phyloP scores from a whole-genome alignment of 37 sponge, comb jelly and placozoan genomes.

The Hormiphora californensis region DNA sequence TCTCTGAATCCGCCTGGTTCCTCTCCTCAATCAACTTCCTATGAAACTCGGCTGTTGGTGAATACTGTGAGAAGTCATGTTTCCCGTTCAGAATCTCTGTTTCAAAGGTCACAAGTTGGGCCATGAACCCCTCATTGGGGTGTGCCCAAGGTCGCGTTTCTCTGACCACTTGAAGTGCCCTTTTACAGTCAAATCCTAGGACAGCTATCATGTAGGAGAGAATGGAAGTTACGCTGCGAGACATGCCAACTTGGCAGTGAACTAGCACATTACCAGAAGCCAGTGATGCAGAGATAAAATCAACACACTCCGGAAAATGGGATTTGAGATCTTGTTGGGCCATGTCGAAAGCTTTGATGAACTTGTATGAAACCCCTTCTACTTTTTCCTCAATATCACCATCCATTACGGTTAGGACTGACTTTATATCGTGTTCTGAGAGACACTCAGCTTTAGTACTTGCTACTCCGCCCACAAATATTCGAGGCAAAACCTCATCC shows the following conservation, averaged over 20 bases:
- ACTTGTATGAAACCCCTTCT: neutral
- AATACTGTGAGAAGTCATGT: neutral
- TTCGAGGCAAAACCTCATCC: conserved; percentile 11
- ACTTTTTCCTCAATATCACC: neutral
- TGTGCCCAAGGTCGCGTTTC: conserved; percentile 44
- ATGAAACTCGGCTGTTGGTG: conserved; percentile 21
- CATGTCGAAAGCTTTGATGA: conserved; percentile 10
- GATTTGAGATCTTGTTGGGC: neutral
- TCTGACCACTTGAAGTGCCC: neutral
- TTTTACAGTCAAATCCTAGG: neutral
- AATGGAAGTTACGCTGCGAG: conserved; percentile 14
- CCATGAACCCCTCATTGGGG: conserved; percentile 43
- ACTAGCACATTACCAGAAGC: conserved; percentile 1
- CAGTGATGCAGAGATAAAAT: neutral
- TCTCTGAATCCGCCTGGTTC: neutral
- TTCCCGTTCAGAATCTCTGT: neutral
- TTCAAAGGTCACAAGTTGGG: neutral
- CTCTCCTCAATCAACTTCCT: neutral
- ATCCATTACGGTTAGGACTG: conserved; percentile 26
- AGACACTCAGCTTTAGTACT: neutral
- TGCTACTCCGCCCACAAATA: conserved; percentile 7
- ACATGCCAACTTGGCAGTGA: conserved; percentile 51
- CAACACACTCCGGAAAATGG: neutral
- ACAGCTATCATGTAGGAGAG: conserved; percentile 35
- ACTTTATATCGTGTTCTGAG: neutral